A percentile compares a stretch with the other conserved stretches of the same genome.
Conservation (phyloP, 2,797 vertebrate species). For the Fundulus diaphanus region DNA sequence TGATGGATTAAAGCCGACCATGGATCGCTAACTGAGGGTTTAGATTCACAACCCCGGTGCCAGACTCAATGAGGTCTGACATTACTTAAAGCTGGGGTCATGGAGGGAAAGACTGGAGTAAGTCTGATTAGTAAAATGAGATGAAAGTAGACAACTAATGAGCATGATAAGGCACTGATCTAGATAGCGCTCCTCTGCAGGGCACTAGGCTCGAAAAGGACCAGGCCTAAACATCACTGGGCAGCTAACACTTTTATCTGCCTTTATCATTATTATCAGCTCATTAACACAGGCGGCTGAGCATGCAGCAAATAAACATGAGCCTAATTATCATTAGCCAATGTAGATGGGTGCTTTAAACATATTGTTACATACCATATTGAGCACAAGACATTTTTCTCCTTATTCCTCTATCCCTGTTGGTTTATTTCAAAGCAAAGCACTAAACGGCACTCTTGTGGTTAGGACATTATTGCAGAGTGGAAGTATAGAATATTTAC, state of each 20-base stretch:
- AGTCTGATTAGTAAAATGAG: slow-evolving; percentile 48
- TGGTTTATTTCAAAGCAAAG: neutral
- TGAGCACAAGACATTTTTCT: neutral
- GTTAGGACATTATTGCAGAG: neutral
- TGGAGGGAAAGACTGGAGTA: slow-evolving; percentile 33
- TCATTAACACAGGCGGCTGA: slow-evolving; percentile 27
- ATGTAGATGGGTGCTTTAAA: slow-evolving; percentile 25
- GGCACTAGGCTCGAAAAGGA: slow-evolving; percentile 29
- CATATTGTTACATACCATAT: slow-evolving; percentile 2
- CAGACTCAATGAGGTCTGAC: slow-evolving; percentile 38
- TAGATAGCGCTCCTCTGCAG: slow-evolving; percentile 22
- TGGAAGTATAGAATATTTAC: neutral
- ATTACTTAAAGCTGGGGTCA: slow-evolving; percentile 59
- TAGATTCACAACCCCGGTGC: slow-evolving; percentile 41
- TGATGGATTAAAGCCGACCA: slow-evolving; percentile 62
- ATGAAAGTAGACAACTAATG: slow-evolving; percentile 46
- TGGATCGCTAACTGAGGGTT: slow-evolving; percentile 53
- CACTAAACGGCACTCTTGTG: no score
- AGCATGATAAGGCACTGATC: slow-evolving; percentile 49
- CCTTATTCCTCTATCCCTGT: neutral
- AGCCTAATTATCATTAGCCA: slow-evolving; percentile 20
- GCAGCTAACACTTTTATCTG: slow-evolving; percentile 34
- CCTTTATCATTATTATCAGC: slow-evolving; percentile 42
- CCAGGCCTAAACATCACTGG: slow-evolving; percentile 30
- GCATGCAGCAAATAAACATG: slow-evolving; percentile 36